These are phyloP conservation scores for Steinernema scapterisci DNA, from an alignment of 2,888 invertebrate genomes.

Conservation along the genomic window DNA sequence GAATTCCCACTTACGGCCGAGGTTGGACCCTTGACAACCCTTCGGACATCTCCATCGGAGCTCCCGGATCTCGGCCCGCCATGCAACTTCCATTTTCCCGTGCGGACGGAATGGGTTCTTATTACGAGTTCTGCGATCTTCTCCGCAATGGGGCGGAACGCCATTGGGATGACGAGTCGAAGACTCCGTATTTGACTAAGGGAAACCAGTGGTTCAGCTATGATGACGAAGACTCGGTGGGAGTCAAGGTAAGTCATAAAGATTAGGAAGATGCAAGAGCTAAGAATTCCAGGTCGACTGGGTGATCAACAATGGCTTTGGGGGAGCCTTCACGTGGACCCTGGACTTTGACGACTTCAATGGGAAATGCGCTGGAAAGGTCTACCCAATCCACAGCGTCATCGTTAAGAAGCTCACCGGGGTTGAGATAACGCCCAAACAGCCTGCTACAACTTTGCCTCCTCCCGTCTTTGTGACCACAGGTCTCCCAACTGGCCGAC, in stretches of 20 bases:
- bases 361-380: slow-evolving; percentile 52
- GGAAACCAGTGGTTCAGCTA: slow-evolving; percentile 91
- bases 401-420: slow-evolving; percentile 34
- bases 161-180: slow-evolving; percentile 76
- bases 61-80: slow-evolving; percentile 84
- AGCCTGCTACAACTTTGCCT: neutral
- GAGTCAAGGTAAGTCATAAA: slow-evolving; percentile 75
- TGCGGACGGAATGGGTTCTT: slow-evolving; percentile 87
- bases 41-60: slow-evolving; percentile 73
- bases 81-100: slow-evolving; percentile 89
- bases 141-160: slow-evolving; percentile 80
- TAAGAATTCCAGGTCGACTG: slow-evolving; percentile 50
- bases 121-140: slow-evolving; percentile 75
- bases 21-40: slow-evolving; percentile 50
- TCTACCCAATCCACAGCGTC: neutral
- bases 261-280: neutral
- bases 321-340: slow-evolving; percentile 68
- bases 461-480: slow-evolving; percentile 30
- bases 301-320: slow-evolving; percentile 60
- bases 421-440: neutral
- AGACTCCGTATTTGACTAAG: slow-evolving; percentile 70
- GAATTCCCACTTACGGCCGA: slow-evolving; percentile 56
- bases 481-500: slow-evolving; percentile 33
- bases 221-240: slow-evolving; percentile 83
- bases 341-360: slow-evolving; percentile 67